Evolutionary conservation across 2,888 invertebrate species (phyloP), one percentile per base, ranked within the genome.

Genomic region (Andrena bicolor): DNA sequence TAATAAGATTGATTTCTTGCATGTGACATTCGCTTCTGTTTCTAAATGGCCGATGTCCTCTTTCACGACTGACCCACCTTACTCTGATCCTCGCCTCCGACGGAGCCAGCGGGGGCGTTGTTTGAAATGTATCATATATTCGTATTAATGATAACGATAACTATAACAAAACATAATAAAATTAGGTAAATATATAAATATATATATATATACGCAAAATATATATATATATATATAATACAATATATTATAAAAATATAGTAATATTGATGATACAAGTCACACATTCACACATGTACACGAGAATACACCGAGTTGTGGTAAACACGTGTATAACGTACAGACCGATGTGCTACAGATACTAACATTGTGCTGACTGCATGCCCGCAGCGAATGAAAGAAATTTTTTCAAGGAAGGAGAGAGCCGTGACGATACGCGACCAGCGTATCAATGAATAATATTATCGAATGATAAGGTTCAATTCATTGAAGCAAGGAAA

Each of bases 91-190:
- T 92, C 91, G 84, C 90, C 92, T 91, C 89, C 90, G 83, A 92
- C 89, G 76, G 86, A 89, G 91, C 91, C 91, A 89, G 91, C 91
- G 89, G 90, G 91, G 92, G 91, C 92, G 91, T 93, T 93, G 93
- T 94, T 94, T 93, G 93, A 93, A 94, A 93, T 94, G 93, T 94
- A 94, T 90, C 92, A 94, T 94, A 94, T 93, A 94, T 94, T 93
- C 93, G 91, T 93, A 93, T 93, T 92, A 93, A 91, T 90, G 89
- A 91, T 92, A 91, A 92, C 86, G 90, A 92, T 92, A 91, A 93
- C 89, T 91, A 92, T 93, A 92, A 93, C 92, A 93, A 91, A 92
- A 92, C 90, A 92, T 92, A 92, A 92, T 91, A 91, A 80, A 92
- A 92, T 92, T 93, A 93, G 91, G 89, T 91, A 90, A 89, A 91